Percentiles rank a stretch among this genome's conserved stretches.
phyloP scores from a whole-genome alignment of 2,888 invertebrate genomes.

The Pollenia labialis region DNA sequence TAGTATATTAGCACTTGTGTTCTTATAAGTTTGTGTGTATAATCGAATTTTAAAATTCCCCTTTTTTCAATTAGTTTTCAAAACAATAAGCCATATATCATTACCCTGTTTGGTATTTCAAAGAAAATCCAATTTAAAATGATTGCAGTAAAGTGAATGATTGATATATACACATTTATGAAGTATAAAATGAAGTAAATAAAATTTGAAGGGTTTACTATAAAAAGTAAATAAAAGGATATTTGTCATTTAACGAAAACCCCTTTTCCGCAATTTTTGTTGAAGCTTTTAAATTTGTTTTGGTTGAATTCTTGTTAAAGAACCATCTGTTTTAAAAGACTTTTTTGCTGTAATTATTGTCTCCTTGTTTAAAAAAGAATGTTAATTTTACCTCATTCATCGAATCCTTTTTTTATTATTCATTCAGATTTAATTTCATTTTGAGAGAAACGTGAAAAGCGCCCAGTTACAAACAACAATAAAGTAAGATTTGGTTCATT shows the following conservation, averaged over 20 bases:
- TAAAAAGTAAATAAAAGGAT: slow-evolving; percentile 38
- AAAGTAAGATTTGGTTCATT: slow-evolving; percentile 32
- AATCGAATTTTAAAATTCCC: not conserved
- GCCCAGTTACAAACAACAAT: slow-evolving; percentile 3
- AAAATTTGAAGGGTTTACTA: slow-evolving; percentile 38
- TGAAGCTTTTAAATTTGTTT: slow-evolving; percentile 9
- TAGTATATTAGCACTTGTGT: not conserved
- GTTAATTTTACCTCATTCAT: slow-evolving; percentile 49
- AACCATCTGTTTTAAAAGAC: slow-evolving; percentile 11
- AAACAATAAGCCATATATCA: slow-evolving; percentile 61
- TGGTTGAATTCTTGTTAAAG: not conserved
- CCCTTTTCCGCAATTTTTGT: not conserved
- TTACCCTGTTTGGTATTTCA: not conserved
- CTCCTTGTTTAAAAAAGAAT: not conserved
- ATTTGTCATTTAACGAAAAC: slow-evolving; percentile 25
- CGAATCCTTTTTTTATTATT: slow-evolving; percentile 13
- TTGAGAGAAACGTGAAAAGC: slow-evolving; percentile 18
- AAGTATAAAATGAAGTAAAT: slow-evolving; percentile 42
- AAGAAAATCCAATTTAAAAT: slow-evolving; percentile 56
- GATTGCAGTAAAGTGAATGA: slow-evolving; percentile 51
- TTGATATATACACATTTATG: slow-evolving; percentile 60
- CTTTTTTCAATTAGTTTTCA: slow-evolving; percentile 59
- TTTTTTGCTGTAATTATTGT: not conserved
- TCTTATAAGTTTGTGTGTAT: not conserved
- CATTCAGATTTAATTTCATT: slow-evolving; percentile 51